These are phyloP conservation scores for Steromphala cineraria DNA, from an alignment of 2,888 invertebrate genomes.

Conservation along the genomic window DNA sequence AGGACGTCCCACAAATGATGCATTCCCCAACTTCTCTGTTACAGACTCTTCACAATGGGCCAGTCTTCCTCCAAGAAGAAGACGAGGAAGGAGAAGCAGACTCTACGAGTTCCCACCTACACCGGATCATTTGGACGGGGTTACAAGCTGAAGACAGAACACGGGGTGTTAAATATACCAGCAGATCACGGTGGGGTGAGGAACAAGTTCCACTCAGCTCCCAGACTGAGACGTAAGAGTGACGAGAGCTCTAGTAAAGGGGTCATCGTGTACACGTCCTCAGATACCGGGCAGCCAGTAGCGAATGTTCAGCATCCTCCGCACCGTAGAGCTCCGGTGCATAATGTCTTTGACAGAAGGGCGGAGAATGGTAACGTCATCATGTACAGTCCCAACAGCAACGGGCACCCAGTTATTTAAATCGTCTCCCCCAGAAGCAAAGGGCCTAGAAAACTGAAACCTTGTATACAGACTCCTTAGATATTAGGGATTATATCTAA, in stretches of 20 bases:
- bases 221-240: background rate
- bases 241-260: background rate
- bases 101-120: background rate
- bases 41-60: background rate
- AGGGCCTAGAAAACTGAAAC: too few relatives aligned
- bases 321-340: background rate
- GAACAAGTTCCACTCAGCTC: constrained; percentile 2
- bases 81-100: background rate
- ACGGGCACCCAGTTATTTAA: background rate
- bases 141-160: background rate
- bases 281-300: background rate
- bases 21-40: too few relatives aligned
- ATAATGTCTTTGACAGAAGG: background rate
- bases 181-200: background rate
- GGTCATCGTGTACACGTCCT: background rate
- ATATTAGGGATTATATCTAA: too few relatives aligned
- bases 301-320: too few relatives aligned
- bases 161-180: background rate
- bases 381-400: background rate
- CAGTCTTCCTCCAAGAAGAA: background rate
- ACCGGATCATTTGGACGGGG: background rate
- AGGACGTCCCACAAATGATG: too few relatives aligned
- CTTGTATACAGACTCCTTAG: too few relatives aligned
- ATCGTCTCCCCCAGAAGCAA: too few relatives aligned
- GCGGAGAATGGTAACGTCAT: background rate